Evolutionary conservation across 2,113 vertebrate species (phyloP).

Genomic region (Pholis gunnellus): DNA sequence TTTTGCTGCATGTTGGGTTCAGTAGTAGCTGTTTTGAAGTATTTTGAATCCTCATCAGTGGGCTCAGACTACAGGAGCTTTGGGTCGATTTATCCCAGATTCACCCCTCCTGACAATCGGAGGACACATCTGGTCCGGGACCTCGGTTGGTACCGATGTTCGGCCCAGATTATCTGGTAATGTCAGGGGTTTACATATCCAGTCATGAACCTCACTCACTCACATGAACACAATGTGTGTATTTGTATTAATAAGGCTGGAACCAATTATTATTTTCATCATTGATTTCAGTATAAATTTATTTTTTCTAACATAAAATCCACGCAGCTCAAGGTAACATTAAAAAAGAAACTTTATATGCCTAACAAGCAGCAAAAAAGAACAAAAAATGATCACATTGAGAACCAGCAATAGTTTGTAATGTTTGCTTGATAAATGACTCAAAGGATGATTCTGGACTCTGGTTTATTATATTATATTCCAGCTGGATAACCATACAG

Average conservation of each 20-base stretch:
- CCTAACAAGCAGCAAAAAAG: background rate
- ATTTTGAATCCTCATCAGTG: background rate
- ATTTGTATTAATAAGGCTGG: background rate
- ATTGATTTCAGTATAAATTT: background rate
- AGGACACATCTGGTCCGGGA: too few relatives aligned
- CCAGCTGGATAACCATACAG: background rate
- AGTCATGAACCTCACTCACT: too few relatives aligned
- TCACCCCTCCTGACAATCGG: too few relatives aligned
- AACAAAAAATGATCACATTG: constrained; percentile 4
- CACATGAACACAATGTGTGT: background rate
- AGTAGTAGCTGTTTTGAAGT: background rate
- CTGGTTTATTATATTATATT: background rate
- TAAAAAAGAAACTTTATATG: background rate
- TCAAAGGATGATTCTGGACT: background rate
- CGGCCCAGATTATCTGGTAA: too few relatives aligned
- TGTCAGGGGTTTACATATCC: too few relatives aligned
- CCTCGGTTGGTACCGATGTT: too few relatives aligned
- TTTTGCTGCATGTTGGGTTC: background rate
- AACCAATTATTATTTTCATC: background rate
- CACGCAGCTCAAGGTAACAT: background rate
- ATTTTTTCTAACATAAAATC: background rate
- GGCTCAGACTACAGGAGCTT: too few relatives aligned
- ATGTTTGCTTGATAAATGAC: background rate
- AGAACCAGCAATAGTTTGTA: background rate
- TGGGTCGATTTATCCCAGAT: too few relatives aligned